These are phyloP conservation scores for Danio kyathit DNA, from an alignment of 2,797 vertebrate species.

Conservation along the genomic window DNA sequence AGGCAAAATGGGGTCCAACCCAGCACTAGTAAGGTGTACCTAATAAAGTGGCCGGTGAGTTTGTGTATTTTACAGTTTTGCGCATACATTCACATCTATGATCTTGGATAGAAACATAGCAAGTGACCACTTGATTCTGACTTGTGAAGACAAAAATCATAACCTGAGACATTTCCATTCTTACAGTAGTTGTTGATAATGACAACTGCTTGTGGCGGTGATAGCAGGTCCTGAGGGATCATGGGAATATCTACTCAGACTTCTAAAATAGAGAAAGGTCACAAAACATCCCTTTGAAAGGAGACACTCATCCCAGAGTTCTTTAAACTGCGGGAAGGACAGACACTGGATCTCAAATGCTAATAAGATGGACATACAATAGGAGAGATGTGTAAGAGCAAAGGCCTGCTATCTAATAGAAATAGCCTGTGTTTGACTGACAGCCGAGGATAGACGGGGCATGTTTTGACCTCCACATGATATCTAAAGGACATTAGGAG, in stretches of 20 bases:
- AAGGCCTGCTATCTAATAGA: not conserved
- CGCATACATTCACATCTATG: no score
- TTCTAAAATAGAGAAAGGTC: constrained; percentile 34
- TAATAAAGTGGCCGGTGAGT: no score
- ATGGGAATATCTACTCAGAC: constrained; percentile 9
- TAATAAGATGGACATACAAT: not conserved
- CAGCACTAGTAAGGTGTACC: no score
- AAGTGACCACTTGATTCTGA: not conserved
- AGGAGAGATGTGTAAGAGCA: not conserved
- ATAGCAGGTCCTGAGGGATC: constrained; percentile 15
- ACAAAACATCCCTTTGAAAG: constrained; percentile 11
- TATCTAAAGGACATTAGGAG: not conserved
- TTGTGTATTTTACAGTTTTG: no score
- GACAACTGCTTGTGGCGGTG: constrained; percentile 1
- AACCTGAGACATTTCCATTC: not conserved
- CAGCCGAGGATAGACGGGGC: not conserved
- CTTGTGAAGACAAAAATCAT: constrained; percentile 2
- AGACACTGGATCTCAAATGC: not conserved
- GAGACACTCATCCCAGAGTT: not conserved
- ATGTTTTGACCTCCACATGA: not conserved
- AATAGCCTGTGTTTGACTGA: constrained; percentile 13
- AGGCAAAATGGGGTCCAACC: no score
- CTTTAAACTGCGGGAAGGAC: not conserved
- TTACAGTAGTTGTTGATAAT: not conserved
- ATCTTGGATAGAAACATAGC: not conserved